A percentile compares a stretch with the other conserved stretches of the same genome.
Conservation (phyloP, 2,797 vertebrate genomes). For the Enoplosus armatus region DNA sequence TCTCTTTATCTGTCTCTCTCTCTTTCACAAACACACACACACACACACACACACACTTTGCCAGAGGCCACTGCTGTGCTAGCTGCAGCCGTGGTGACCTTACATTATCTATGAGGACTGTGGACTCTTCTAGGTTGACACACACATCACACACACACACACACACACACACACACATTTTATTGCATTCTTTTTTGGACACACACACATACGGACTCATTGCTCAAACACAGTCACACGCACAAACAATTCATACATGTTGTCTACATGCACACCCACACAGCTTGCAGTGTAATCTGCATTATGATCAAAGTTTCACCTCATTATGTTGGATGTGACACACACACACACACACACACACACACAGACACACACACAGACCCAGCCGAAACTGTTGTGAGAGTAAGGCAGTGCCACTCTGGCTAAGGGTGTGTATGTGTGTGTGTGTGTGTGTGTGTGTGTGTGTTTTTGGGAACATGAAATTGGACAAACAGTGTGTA, state of each 20-base stretch:
- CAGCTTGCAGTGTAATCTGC: neutral
- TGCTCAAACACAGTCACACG: neutral
- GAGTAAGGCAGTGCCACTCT: slow-evolving; percentile 1
- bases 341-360: slow-evolving; percentile 2
- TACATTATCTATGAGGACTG: slow-evolving; percentile 17
- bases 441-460: no score
- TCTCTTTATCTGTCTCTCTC: slow-evolving; percentile 1
- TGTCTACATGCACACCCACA: neutral
- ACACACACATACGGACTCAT: neutral
- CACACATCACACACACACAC: slow-evolving; percentile 11
- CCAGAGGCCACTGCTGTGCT: slow-evolving; percentile 25
- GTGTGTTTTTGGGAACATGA: neutral
- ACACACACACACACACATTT: no score
- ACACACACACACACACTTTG: slow-evolving; percentile 7
- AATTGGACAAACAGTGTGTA: neutral
- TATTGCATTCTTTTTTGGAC: neutral
- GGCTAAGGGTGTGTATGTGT: neutral
- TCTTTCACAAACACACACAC: no score
- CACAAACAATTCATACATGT: neutral
- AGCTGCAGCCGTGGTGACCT: slow-evolving; percentile 22
- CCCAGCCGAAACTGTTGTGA: neutral
- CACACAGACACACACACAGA: no score
- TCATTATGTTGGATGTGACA: slow-evolving; percentile 1
- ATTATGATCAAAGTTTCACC: slow-evolving; percentile 18
- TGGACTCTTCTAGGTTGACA: neutral